phyloP scores from a whole-genome alignment of 2,797 vertebrate species.

The Periophthalmus magnuspinnatus region DNA sequence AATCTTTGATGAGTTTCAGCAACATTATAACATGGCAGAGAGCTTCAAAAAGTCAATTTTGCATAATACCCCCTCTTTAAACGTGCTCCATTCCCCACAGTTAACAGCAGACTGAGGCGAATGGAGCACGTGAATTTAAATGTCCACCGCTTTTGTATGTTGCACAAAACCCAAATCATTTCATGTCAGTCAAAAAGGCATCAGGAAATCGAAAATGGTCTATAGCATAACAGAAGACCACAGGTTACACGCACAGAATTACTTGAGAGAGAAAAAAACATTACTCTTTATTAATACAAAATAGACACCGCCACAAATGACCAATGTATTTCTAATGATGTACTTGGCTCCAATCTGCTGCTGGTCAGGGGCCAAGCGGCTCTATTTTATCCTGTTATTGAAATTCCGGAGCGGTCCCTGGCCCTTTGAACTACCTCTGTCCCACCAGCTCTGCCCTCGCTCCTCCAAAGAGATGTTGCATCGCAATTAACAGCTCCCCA shows the following conservation, averaged over 20 bases:
- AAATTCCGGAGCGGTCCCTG: slow-evolving; percentile 40
- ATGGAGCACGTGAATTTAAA: too few relatives aligned
- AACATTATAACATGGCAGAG: too few relatives aligned
- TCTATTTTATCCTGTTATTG: slow-evolving; percentile 60
- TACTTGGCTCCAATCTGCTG: slow-evolving; percentile 55
- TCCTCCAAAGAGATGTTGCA: slow-evolving; percentile 54
- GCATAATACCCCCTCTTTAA: too few relatives aligned
- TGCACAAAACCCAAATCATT: too few relatives aligned
- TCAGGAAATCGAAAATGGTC: not conserved
- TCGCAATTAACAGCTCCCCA: slow-evolving; percentile 59
- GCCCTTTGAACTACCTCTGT: slow-evolving; percentile 55
- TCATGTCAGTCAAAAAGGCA: too few relatives aligned
- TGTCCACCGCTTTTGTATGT: too few relatives aligned
- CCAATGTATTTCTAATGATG: slow-evolving; percentile 47
- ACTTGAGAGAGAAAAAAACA: slow-evolving; percentile 7
- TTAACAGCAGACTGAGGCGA: too few relatives aligned
- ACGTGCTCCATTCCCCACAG: too few relatives aligned
- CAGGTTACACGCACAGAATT: not conserved
- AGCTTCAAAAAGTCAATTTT: too few relatives aligned
- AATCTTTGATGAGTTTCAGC: too few relatives aligned
- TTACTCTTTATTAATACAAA: slow-evolving; percentile 4
- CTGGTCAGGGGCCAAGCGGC: slow-evolving; percentile 51
- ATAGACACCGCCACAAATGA: slow-evolving; percentile 7
- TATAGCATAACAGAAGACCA: not conserved
- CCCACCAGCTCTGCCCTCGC: slow-evolving; percentile 44